Percentiles rank a stretch among this genome's conserved stretches.
Evolutionary conservation across 2,113 vertebrate species (phyloP).

Genomic region (Oryzias curvinotus): DNA sequence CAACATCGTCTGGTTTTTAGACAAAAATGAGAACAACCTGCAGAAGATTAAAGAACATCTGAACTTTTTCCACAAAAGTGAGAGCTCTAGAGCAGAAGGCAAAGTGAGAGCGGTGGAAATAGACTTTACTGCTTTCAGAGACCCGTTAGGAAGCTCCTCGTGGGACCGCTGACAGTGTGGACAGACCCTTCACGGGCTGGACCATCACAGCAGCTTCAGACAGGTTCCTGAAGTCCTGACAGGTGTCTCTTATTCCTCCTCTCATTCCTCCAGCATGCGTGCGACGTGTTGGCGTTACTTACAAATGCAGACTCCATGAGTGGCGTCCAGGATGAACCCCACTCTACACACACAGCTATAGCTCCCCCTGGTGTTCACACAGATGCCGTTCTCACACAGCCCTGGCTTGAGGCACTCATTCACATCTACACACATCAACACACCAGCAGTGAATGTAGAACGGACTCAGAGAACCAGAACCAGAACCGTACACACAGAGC

Average conservation of each 20-base stretch:
- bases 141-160: no score
- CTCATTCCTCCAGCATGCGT: conserved; percentile 23
- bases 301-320: conserved; percentile 94
- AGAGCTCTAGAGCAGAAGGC: no score
- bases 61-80: no score
- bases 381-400: conserved; percentile 88
- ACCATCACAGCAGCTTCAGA: no score
- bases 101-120: no score
- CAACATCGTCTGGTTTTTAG: no score
- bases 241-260: conserved; percentile 39
- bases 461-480: background rate
- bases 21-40: no score
- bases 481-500: no score
- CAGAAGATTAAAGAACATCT: no score
- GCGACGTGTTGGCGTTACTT: conserved; percentile 72
- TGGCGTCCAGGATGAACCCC: conserved; percentile 90
- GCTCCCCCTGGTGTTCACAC: conserved; percentile 93
- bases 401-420: conserved; percentile 89
- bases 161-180: no score
- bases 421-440: conserved; percentile 81
- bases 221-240: conserved; percentile 7
- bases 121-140: no score
- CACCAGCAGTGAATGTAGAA: background rate
- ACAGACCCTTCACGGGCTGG: no score
- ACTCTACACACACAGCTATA: conserved; percentile 88